These are phyloP conservation scores for Oncorhynchus nerka DNA, from an alignment of 2,113 vertebrate species.

Conservation along the genomic window DNA sequence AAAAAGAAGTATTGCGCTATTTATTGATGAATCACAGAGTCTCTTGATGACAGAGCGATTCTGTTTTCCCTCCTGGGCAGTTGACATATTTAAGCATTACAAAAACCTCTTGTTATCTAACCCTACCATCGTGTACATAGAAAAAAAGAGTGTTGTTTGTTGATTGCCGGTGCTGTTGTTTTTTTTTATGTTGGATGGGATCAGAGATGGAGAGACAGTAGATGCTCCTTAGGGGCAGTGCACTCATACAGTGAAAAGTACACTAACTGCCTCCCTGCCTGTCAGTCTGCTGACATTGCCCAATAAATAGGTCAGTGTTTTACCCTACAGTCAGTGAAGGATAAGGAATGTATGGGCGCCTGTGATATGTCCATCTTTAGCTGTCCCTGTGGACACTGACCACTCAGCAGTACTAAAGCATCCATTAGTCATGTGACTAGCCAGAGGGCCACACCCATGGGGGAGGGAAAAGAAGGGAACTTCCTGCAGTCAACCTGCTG, in stretches of 20 bases:
- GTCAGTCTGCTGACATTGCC: conserved; percentile 26
- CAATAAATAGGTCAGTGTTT: conserved; percentile 69
- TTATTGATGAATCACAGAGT: background rate
- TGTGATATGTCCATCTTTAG: conserved; percentile 41
- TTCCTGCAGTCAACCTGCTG: too few relatives aligned
- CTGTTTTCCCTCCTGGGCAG: background rate
- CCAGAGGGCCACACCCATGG: conserved; percentile 1
- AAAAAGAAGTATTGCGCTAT: background rate
- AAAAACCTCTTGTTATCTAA: background rate
- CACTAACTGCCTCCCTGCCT: conserved; percentile 21
- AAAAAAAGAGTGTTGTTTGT: background rate
- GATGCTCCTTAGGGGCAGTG: conserved; percentile 43
- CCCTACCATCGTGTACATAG: conserved; percentile 4
- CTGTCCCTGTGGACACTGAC: background rate
- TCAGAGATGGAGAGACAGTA: conserved; percentile 36
- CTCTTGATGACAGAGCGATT: background rate
- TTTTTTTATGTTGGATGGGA: conserved; percentile 16
- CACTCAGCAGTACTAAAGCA: conserved; percentile 8
- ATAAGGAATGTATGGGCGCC: conserved; percentile 48
- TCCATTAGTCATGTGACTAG: conserved; percentile 35
- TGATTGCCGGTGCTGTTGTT: background rate
- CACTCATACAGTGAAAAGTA: background rate
- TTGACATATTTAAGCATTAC: background rate
- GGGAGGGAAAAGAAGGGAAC: too few relatives aligned
- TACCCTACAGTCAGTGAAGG: conserved; percentile 48